Conservation (phyloP, 1,140 invertebrate species). For the Drosophila sucinea region DNA sequence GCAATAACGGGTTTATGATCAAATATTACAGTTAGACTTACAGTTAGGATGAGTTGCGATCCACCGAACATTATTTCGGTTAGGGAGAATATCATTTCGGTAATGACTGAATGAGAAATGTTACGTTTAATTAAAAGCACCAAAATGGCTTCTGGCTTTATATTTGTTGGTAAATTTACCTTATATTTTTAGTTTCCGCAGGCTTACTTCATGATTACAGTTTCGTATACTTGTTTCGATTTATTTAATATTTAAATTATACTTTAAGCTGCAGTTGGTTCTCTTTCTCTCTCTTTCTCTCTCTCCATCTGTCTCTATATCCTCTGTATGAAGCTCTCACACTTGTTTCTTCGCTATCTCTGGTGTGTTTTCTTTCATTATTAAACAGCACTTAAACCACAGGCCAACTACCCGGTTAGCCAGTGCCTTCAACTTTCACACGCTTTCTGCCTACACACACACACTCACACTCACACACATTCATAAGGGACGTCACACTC, state of each 20-base stretch:
- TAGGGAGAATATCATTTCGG: too few relatives aligned
- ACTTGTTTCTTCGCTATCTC: not conserved
- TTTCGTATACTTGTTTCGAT: not conserved
- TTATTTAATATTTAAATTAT: conserved; percentile 8
- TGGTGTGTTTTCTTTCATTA: conserved; percentile 34
- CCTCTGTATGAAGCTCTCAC: not conserved
- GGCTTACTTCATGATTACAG: not conserved
- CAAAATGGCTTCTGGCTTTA: too few relatives aligned
- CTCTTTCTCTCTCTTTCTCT: not conserved
- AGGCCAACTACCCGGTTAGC: conserved; percentile 34
- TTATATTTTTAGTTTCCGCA: too few relatives aligned
- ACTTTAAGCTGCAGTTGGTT: not conserved
- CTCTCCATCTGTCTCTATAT: conserved; percentile 17
- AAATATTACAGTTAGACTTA: too few relatives aligned
- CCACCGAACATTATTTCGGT: too few relatives aligned
- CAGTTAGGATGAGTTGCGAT: too few relatives aligned
- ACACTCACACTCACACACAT: not conserved
- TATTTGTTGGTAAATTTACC: too few relatives aligned
- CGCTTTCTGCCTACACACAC: conserved; percentile 9
- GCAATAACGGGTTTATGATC: not conserved
- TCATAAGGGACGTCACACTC: not conserved
- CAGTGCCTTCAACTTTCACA: conserved; percentile 28
- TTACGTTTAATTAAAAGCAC: too few relatives aligned
- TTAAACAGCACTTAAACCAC: conserved; percentile 48
- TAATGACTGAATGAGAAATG: too few relatives aligned